Evolutionary conservation across 1,140 invertebrate genomes (phyloP).

Genomic region (Cataglyphis hispanica): DNA sequence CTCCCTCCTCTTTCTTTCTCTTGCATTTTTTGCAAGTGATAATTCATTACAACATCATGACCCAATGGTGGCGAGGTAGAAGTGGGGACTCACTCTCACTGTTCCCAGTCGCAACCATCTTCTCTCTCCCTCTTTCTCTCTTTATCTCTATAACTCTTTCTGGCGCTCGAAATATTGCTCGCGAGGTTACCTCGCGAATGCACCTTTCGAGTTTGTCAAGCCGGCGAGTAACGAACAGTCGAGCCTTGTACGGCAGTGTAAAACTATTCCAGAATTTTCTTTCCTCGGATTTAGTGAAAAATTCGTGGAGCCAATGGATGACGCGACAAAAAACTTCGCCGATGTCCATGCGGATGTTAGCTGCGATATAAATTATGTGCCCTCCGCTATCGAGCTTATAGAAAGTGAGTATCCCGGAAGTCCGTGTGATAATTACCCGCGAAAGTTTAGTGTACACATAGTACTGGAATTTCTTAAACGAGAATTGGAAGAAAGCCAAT

Average conservation of each 20-base stretch:
- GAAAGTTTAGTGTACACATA: background rate
- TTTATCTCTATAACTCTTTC: too few relatives aligned
- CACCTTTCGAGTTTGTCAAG: constrained; percentile 42
- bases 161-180: background rate
- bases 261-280: background rate
- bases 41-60: constrained; percentile 59
- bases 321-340: constrained; percentile 45
- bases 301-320: constrained; percentile 1
- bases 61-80: constrained; percentile 73
- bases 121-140: background rate
- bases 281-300: background rate
- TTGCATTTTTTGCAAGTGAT: constrained; percentile 4
- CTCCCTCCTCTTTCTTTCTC: background rate
- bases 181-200: background rate
- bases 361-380: constrained; percentile 77
- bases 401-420: constrained; percentile 78
- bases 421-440: background rate
- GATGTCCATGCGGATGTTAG: constrained; percentile 74
- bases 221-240: background rate
- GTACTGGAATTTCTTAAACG: background rate
- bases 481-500: background rate
- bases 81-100: constrained; percentile 82
- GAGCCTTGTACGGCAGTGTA: background rate
- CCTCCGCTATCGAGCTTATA: constrained; percentile 78
- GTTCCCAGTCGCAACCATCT: constrained; percentile 9